These are phyloP conservation scores for Delphinus delphis DNA, from an alignment of 2,113 vertebrate species.

Conservation along the genomic window DNA sequence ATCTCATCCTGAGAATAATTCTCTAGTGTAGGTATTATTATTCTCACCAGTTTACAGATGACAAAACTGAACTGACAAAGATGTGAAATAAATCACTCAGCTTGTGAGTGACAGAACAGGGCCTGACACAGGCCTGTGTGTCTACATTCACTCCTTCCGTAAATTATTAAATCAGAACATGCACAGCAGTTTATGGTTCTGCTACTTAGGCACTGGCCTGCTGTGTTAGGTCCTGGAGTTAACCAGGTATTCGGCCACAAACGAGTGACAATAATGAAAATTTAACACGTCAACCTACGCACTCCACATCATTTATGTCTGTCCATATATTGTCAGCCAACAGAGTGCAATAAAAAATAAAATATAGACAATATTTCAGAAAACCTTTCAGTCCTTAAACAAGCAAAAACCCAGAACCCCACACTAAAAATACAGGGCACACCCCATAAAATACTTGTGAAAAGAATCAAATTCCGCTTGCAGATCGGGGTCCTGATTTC, in stretches of 20 bases:
- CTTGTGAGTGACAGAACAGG: accelerated
- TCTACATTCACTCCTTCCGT: accelerated
- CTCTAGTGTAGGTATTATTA: too few species aligned
- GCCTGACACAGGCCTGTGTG: accelerated
- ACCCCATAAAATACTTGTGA: not conserved
- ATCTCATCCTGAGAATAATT: not conserved
- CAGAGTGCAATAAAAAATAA: not conserved
- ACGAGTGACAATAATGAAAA: not conserved
- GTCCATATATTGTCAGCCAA: not conserved
- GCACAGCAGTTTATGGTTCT: accelerated
- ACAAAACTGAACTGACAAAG: not conserved
- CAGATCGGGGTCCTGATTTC: not conserved
- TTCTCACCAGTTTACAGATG: not conserved
- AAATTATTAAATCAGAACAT: too few species aligned
- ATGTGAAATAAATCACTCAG: not conserved
- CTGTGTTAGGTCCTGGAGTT: not conserved
- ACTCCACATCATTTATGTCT: not conserved
- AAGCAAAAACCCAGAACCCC: not conserved
- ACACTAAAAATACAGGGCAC: too few species aligned
- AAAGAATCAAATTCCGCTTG: not conserved
- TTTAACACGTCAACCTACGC: not conserved
- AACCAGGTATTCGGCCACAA: too few species aligned
- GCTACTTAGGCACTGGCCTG: not conserved
- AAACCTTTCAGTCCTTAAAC: not conserved
- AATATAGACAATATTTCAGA: not conserved